Conservation (phyloP, 2,888 invertebrate species). For the Galerucella pusilla region DNA sequence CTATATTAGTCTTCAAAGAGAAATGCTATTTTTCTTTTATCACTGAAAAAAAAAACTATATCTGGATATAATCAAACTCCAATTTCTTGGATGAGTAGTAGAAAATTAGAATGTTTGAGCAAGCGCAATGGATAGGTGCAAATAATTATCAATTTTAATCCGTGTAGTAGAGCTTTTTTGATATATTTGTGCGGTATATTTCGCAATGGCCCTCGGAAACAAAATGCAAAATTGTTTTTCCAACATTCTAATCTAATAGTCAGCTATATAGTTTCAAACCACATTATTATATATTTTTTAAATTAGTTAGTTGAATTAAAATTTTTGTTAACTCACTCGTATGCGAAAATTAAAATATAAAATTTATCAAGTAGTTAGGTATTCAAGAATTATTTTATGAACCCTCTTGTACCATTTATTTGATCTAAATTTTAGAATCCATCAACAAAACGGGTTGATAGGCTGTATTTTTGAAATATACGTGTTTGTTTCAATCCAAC, state of each 20-base stretch:
- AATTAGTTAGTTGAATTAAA: background rate
- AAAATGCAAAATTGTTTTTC: background rate
- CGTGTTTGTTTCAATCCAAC: too few species aligned
- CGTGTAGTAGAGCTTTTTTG: background rate
- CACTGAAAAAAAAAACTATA: too few species aligned
- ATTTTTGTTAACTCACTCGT: constrained; percentile 5
- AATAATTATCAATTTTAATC: too few species aligned
- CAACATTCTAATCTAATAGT: background rate
- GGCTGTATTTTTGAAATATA: too few species aligned
- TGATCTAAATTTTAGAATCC: background rate
- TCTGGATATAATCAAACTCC: too few species aligned
- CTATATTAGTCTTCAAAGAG: too few species aligned
- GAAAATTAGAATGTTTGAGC: too few species aligned
- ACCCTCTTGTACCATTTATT: background rate
- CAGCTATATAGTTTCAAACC: constrained; percentile 2
- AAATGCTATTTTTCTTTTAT: too few species aligned
- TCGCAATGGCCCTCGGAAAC: background rate
- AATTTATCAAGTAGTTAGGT: background rate
- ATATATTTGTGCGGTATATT: constrained; percentile 1
- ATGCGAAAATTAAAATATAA: background rate
- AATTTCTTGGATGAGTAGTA: too few species aligned
- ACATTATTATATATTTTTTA: constrained; percentile 5
- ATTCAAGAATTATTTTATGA: background rate
- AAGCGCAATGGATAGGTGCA: too few species aligned
- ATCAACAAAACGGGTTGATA: background rate